phyloP scores from a whole-genome alignment of 2,888 invertebrate genomes.

The Leptothorax acervorum region DNA sequence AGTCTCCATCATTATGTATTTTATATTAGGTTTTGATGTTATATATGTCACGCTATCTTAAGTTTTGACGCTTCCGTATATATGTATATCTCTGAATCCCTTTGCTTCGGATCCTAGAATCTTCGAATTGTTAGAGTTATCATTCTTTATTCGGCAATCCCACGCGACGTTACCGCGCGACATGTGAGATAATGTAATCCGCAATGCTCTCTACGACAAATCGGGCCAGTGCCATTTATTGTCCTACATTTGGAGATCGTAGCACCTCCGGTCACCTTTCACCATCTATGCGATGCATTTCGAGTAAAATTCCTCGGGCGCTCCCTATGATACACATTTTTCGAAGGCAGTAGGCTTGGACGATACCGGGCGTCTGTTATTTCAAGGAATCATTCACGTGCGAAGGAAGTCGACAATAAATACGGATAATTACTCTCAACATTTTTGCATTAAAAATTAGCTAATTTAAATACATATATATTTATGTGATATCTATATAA shows the following conservation, averaged over 20 bases:
- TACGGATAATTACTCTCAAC: background rate
- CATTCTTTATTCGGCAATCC: background rate
- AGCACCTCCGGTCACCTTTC: conserved; percentile 63
- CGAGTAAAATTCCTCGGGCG: conserved; percentile 61
- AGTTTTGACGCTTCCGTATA: background rate
- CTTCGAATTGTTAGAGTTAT: background rate
- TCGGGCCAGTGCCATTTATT: conserved; percentile 72
- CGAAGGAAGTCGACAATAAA: background rate
- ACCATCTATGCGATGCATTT: conserved; percentile 69
- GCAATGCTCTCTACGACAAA: conserved; percentile 50
- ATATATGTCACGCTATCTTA: background rate
- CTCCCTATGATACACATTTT: conserved; percentile 23
- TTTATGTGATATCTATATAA: background rate
- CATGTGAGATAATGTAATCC: background rate
- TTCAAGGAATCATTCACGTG: background rate
- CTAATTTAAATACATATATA: background rate
- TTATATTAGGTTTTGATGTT: background rate
- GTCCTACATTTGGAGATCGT: conserved; percentile 68
- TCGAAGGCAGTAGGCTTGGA: background rate
- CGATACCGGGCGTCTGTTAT: background rate
- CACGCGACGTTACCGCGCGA: background rate
- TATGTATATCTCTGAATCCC: too few relatives aligned
- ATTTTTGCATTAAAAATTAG: background rate
- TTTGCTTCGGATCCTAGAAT: background rate
- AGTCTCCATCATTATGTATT: background rate